Percentiles rank a stretch among this genome's conserved stretches.
phyloP scores from a whole-genome alignment of 92 coral and sea anemone genomes.

The Porites cylindrica region DNA sequence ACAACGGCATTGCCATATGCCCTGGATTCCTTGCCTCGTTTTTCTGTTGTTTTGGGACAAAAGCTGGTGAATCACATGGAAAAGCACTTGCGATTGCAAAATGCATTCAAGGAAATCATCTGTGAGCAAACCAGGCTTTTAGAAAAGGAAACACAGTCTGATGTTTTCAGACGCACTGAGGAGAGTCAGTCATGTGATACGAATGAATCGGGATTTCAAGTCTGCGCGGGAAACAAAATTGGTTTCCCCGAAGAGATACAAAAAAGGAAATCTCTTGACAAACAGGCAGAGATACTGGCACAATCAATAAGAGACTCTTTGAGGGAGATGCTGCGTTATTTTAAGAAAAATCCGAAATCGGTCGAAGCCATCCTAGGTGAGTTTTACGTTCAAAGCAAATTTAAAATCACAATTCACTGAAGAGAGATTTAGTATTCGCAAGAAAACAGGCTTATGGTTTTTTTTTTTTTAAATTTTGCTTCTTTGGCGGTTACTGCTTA shows the following conservation, averaged over 20 bases:
- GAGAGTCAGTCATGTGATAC: not conserved
- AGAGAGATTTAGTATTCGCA: no score
- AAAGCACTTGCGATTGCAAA: conserved; percentile 51
- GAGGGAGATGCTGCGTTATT: conserved; percentile 76
- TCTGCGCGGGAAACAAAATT: not conserved
- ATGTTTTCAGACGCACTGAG: not conserved
- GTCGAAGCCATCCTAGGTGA: conserved; percentile 78
- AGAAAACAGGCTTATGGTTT: not conserved
- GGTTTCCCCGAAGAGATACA: no score
- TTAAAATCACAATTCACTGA: not conserved
- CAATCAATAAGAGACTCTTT: conserved; percentile 72
- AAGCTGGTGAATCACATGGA: conserved; percentile 68
- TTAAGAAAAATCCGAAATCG: conserved; percentile 89
- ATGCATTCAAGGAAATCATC: conserved; percentile 2
- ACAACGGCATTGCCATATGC: conserved; percentile 71
- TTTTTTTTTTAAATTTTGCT: no score
- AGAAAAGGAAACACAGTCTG: not conserved
- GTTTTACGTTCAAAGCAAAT: not conserved
- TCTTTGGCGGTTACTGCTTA: no score
- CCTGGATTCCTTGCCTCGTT: conserved; percentile 66
- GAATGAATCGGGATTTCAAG: not conserved
- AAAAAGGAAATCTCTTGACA: conserved; percentile 45
- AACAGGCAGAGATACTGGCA: conserved; percentile 49
- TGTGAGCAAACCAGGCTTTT: not conserved
- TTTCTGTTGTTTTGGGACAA: conserved; percentile 74